A percentile compares a stretch with the other conserved stretches of the same genome.
phyloP scores from a whole-genome alignment of 2,113 vertebrate species.

The Ivindomyrus marchei region DNA sequence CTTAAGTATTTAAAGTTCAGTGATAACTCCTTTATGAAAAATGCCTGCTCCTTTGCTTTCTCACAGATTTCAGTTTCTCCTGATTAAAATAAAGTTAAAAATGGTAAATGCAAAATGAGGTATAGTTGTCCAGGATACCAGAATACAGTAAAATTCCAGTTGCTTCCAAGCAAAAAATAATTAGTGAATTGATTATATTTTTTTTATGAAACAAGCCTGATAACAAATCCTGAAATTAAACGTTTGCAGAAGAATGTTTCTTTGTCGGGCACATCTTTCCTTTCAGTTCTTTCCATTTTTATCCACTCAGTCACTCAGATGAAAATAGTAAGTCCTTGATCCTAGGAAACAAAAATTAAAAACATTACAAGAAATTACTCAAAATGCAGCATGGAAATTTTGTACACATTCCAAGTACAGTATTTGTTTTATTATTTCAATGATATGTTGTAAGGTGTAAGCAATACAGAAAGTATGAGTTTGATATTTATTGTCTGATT shows the following conservation, averaged over 20 bases:
- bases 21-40: background rate
- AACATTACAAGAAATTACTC: background rate
- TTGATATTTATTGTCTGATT: background rate
- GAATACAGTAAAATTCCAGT: background rate
- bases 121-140: constrained; percentile 12
- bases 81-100: constrained; percentile 4
- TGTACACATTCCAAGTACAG: background rate
- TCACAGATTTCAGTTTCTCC: background rate
- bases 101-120: constrained; percentile 9
- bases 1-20: constrained; percentile 6
- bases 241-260: background rate
- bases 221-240: background rate
- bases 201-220: background rate
- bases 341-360: constrained; percentile 15
- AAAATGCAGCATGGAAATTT: background rate
- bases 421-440: background rate
- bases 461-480: background rate
- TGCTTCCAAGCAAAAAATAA: background rate
- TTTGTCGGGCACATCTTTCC: background rate
- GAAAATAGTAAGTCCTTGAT: constrained; percentile 11
- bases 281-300: constrained; percentile 4
- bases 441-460: background rate
- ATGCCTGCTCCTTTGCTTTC: background rate
- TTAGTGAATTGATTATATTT: constrained; percentile 7
- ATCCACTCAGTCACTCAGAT: background rate